These are phyloP conservation scores for Pycnomerus fuliginosus DNA, from an alignment of 2,888 invertebrate genomes.

Conservation along the genomic window DNA sequence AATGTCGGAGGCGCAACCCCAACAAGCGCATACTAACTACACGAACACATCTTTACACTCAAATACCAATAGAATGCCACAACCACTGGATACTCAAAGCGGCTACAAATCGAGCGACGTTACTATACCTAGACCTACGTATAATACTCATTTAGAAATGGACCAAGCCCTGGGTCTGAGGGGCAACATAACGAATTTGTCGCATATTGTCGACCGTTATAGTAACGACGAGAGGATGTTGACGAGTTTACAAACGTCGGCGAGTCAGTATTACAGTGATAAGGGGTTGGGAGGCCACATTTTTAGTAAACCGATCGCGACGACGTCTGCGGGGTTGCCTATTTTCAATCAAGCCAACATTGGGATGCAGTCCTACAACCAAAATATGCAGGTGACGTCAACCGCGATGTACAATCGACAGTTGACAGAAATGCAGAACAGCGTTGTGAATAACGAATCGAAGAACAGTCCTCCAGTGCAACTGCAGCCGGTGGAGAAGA, in stretches of 20 bases:
- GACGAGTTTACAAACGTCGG: constrained; percentile 52
- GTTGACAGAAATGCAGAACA: constrained; percentile 41
- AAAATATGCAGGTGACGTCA: constrained; percentile 39
- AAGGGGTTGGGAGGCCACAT: constrained; percentile 44
- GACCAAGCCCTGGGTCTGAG: constrained; percentile 53
- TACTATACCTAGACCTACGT: constrained; percentile 39
- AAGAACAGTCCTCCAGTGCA: constrained; percentile 23
- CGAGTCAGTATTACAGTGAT: constrained; percentile 46
- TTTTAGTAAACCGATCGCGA: constrained; percentile 46
- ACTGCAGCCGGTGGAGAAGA: constrained; percentile 35
- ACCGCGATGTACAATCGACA: constrained; percentile 43
- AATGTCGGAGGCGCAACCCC: constrained; percentile 22
- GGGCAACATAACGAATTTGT: constrained; percentile 59
- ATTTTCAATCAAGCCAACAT: constrained; percentile 48
- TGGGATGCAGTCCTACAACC: constrained; percentile 43
- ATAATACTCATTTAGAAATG: constrained; percentile 42
- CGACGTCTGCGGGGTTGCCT: constrained; percentile 41
- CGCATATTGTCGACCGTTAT: constrained; percentile 62
- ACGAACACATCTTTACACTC: constrained; percentile 11
- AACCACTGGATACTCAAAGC: constrained; percentile 11
- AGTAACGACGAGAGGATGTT: constrained; percentile 59
- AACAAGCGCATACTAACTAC: constrained; percentile 31
- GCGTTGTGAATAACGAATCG: constrained; percentile 27
- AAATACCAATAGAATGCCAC: constrained; percentile 11
- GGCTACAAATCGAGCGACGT: constrained; percentile 36